Evolutionary conservation across 1,140 invertebrate genomes (phyloP).

Genomic region (Listronotus bonariensis): DNA sequence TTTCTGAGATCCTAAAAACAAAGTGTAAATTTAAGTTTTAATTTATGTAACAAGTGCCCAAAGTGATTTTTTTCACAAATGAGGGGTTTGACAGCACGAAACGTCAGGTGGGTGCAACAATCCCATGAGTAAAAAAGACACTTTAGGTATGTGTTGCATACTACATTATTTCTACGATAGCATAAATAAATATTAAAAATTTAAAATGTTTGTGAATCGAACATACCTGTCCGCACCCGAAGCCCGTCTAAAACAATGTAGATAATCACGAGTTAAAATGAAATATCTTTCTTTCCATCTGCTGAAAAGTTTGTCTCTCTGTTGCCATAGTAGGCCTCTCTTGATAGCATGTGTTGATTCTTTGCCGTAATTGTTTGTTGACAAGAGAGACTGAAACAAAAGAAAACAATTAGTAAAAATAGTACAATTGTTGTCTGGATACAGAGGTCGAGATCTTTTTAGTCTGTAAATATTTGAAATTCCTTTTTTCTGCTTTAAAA

Average conservation of each 20-base stretch:
- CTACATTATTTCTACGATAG: no score
- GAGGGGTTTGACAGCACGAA: no score
- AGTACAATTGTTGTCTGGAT: not conserved
- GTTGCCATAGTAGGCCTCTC: conserved; percentile 69
- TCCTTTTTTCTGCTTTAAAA: no score
- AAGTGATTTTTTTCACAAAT: no score
- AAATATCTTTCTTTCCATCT: conserved; percentile 74
- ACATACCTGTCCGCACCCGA: conserved; percentile 59
- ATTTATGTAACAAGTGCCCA: no score
- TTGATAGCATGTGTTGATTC: conserved; percentile 60
- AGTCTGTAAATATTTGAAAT: no score
- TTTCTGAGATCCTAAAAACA: conserved; percentile 63
- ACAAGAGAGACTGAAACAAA: conserved; percentile 57
- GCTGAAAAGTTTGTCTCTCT: conserved; percentile 68
- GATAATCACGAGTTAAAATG: conserved; percentile 69
- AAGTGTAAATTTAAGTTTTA: not conserved
- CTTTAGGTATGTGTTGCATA: no score
- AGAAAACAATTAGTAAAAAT: not conserved
- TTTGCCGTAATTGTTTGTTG: conserved; percentile 47
- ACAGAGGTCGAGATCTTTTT: not conserved
- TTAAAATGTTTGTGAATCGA: no score
- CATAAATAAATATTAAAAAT: no score
- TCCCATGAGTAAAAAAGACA: no score
- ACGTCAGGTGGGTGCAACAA: no score
- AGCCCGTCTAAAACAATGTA: conserved; percentile 71